A percentile compares a stretch with the other conserved stretches of the same genome.
Evolutionary conservation across 2,797 vertebrate species (phyloP).

Genomic region (Danio jaintianensis): DNA sequence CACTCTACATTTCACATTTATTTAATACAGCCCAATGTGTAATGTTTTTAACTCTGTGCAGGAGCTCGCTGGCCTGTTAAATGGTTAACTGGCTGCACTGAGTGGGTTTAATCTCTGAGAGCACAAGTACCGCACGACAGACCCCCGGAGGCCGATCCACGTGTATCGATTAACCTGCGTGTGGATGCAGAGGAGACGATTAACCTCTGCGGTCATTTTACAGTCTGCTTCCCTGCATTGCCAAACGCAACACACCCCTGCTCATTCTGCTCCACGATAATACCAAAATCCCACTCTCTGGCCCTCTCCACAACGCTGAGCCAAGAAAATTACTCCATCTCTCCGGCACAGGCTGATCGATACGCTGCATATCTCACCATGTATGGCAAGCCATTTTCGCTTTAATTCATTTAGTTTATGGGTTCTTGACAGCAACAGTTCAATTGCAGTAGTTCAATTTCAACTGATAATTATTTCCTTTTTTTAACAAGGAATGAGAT

Average conservation of each 20-base stretch:
- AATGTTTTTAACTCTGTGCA: background rate
- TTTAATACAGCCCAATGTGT: background rate
- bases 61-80: background rate
- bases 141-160: slow-evolving; percentile 64
- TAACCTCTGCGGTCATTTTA: slow-evolving; percentile 23
- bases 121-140: slow-evolving; percentile 49
- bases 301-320: slow-evolving; percentile 9
- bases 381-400: too few relatives aligned
- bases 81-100: background rate
- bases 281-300: slow-evolving; percentile 33
- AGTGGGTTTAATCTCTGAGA: slow-evolving; percentile 67
- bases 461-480: too few relatives aligned
- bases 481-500: too few relatives aligned
- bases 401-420: too few relatives aligned
- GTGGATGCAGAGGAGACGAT: slow-evolving; percentile 55
- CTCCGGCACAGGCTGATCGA: slow-evolving; percentile 15
- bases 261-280: slow-evolving; percentile 10
- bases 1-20: background rate
- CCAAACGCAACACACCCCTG: slow-evolving; percentile 7
- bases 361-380: background rate
- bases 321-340: slow-evolving; percentile 21
- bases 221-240: slow-evolving; percentile 24
- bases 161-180: slow-evolving; percentile 67
- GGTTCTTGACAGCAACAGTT: too few relatives aligned
- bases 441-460: too few relatives aligned